Percentiles rank a stretch among this genome's conserved stretches.
phyloP scores from a whole-genome alignment of 2,113 vertebrate genomes.

The Meriones unguiculatus region DNA sequence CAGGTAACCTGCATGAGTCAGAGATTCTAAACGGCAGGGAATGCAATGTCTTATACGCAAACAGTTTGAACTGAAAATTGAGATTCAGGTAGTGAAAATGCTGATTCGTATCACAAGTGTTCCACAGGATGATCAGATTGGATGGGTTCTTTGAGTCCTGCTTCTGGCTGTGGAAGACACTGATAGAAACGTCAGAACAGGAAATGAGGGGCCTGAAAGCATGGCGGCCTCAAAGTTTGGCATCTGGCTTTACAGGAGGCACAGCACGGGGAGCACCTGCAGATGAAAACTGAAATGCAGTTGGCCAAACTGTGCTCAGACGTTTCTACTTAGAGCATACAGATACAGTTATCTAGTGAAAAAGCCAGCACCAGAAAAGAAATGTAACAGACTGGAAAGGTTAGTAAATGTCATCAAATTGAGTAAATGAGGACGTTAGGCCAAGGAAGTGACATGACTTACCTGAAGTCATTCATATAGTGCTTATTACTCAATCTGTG shows the following conservation, averaged over 20 bases:
- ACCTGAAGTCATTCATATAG: not conserved
- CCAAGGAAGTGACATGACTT: not conserved
- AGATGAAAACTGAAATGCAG: not conserved
- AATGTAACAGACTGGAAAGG: not conserved
- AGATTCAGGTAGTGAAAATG: slow-evolving; percentile 68
- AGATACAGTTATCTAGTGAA: not conserved
- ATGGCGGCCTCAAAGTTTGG: not conserved
- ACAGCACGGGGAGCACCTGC: not conserved
- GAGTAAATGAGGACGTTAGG: not conserved
- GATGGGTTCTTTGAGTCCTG: slow-evolving; percentile 12
- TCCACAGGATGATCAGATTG: slow-evolving; percentile 5
- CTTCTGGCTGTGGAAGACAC: slow-evolving; percentile 19
- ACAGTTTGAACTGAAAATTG: slow-evolving; percentile 59
- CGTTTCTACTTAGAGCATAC: not conserved
- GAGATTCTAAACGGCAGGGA: slow-evolving; percentile 43
- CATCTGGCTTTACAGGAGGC: not conserved
- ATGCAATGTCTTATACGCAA: not conserved
- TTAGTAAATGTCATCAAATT: not conserved
- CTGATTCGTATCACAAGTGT: slow-evolving; percentile 59
- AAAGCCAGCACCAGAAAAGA: not conserved
- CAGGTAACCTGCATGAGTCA: slow-evolving; percentile 47
- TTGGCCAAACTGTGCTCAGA: not conserved
- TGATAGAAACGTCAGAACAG: slow-evolving; percentile 40
- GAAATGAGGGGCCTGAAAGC: not conserved
- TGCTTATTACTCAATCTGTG: not conserved